Base-by-base conservation (phyloP, 2,888 invertebrate species). In the Acanthosepion pharaonis region DNA sequence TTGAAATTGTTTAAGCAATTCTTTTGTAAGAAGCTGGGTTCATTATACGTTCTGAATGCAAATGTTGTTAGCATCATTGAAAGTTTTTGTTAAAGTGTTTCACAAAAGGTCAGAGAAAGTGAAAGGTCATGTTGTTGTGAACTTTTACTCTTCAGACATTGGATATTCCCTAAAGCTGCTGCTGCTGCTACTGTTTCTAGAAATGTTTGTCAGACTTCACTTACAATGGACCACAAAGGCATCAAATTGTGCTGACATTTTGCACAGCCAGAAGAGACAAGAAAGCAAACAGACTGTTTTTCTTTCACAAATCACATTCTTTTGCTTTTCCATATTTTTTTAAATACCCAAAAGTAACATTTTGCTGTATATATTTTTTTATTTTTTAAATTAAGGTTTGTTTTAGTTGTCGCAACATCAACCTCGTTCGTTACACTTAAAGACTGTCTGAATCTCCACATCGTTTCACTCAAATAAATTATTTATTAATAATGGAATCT, bases 201-300 rank as follows among this genome's bases (percentile, higher is more conserved):
- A 78, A 78, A 78, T 78, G 78, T 78, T 78, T 78, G 78, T 78
- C n/a, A 33, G n/a, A 78, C 78, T 15, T n/a, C 28, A 64, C 28
- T 64, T 25, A 64, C 64, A 64, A 64, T 25, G 15, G n/a, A n/a
- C 33, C 78, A 78, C 78, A 78, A 78, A 78, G n/a, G n/a, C 8
- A 78, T 78, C 78, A 78, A 78, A 78, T 78, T n/a, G 78, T 78
- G n/a, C n/a, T 78, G 78, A 18, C 78, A n/a, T 78, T 78, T 78
- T 33, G 15, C 33, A 18, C 15, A 33, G n/a, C 5, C 78, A 78
- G n/a, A 78, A 78, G 33, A 78, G 78, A 78, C 78, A 78, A 78
- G n/a, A 78, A 78, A 78, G 59, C n/a, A n/a, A 78, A 78, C n/a
- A n/a, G 78, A 78, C n/a, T 78, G 78, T n/a, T 15, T 78, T 78